Evolutionary conservation across 2,113 vertebrate species (phyloP).

Genomic region (Hepsetus odoe): DNA sequence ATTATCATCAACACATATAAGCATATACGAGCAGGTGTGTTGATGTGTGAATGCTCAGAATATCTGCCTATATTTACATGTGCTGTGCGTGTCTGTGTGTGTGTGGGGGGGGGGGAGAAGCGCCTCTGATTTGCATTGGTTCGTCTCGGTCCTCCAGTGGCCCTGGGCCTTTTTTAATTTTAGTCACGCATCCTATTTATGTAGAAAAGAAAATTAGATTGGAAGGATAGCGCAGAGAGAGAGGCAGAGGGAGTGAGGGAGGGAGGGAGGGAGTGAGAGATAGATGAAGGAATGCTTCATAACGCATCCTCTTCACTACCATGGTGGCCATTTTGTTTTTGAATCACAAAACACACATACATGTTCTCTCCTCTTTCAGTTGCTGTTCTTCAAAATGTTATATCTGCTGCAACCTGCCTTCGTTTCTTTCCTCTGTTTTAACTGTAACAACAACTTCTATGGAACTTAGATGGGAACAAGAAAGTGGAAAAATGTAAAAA

Average conservation of each 20-base stretch:
- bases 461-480: slow-evolving; percentile 2
- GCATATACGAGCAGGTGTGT: background rate
- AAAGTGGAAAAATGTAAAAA: slow-evolving; percentile 1
- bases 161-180: slow-evolving; percentile 25
- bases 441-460: no score
- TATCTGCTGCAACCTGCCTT: background rate
- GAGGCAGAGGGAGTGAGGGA: background rate
- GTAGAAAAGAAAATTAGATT: slow-evolving; percentile 41
- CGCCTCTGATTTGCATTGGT: slow-evolving; percentile 21
- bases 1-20: background rate
- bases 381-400: background rate
- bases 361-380: background rate
- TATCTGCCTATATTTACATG: background rate
- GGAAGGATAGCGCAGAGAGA: slow-evolving; percentile 16
- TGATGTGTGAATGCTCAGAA: background rate
- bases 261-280: slow-evolving; percentile 6
- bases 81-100: slow-evolving; percentile 3
- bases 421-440: background rate
- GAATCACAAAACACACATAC: no score
- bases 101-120: background rate
- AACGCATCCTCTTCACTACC: background rate
- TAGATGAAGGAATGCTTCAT: background rate
- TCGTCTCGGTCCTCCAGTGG: slow-evolving; percentile 17
- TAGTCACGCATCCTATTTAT: slow-evolving; percentile 45
- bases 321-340: slow-evolving; percentile 29